phyloP scores from a whole-genome alignment of 2,888 invertebrate genomes.

The Gryllus longicercus region DNA sequence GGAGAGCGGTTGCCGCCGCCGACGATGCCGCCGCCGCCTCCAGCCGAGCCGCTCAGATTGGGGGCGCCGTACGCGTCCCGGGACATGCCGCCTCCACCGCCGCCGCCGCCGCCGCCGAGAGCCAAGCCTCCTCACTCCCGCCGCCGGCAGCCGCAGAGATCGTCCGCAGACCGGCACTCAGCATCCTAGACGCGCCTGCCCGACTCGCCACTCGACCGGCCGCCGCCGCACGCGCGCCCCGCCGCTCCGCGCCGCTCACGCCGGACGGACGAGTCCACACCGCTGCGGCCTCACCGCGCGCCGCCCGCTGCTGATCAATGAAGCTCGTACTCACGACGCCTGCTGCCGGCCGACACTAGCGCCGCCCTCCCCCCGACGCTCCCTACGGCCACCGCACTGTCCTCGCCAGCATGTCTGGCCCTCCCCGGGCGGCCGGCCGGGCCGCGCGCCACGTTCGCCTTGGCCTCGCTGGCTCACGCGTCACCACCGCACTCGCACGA shows the following conservation, averaged over 20 bases:
- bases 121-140: not conserved
- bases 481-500: not conserved
- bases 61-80: slow-evolving; percentile 30
- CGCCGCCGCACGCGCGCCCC: not conserved
- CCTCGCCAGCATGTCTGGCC: not conserved
- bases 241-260: not conserved
- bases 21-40: slow-evolving; percentile 56
- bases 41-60: slow-evolving; percentile 33
- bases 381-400: not conserved
- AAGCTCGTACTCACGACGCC: slow-evolving; percentile 20
- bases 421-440: not conserved
- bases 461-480: too few relatives aligned
- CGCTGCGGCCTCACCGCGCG: not conserved
- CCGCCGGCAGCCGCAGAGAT: not conserved
- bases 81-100: slow-evolving; percentile 25
- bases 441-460: too few relatives aligned
- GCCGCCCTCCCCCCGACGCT: slow-evolving; percentile 11
- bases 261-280: not conserved
- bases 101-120: slow-evolving; percentile 21
- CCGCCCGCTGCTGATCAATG: slow-evolving; percentile 32
- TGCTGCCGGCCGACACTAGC: slow-evolving; percentile 18
- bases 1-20: slow-evolving; percentile 63
- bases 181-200: not conserved
- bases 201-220: not conserved
- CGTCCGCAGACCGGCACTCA: not conserved